Percentiles rank a stretch among this genome's conserved stretches.
Evolutionary conservation across 53 echinoderm and acorn worm species (phyloP).

Genomic region (Arbacia lixula): DNA sequence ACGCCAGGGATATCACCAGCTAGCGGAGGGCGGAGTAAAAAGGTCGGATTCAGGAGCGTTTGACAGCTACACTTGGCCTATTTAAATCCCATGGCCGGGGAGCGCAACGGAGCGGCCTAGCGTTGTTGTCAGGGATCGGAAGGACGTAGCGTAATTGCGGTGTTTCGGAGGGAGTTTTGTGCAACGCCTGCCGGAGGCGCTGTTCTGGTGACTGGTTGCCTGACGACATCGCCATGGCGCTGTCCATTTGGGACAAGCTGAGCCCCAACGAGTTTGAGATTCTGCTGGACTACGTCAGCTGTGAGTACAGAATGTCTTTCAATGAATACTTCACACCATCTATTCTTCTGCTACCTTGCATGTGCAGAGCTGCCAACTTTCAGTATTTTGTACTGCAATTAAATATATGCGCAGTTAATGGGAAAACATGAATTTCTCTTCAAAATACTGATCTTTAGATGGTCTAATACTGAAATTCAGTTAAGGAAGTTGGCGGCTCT

Average conservation of each 20-base stretch:
- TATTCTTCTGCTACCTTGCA: too few species aligned
- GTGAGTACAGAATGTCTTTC: conserved; percentile 86
- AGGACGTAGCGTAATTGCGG: conserved; percentile 15
- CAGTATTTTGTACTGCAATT: too few species aligned
- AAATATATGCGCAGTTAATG: too few species aligned
- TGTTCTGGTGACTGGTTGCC: neutral
- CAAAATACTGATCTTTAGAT: too few species aligned
- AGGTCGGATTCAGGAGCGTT: neutral
- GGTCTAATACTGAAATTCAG: too few species aligned
- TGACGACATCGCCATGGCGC: conserved; percentile 26
- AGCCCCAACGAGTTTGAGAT: conserved; percentile 89
- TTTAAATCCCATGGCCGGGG: neutral
- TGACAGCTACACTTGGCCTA: neutral
- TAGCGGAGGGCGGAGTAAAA: too few species aligned
- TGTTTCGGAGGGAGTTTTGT: conserved; percentile 16
- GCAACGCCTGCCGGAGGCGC: neutral
- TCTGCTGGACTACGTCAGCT: conserved; percentile 83
- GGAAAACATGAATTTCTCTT: too few species aligned
- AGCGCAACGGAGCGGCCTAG: conserved; percentile 6
- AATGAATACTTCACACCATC: too few species aligned
- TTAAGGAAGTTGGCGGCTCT: too few species aligned
- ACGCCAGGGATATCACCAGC: too few species aligned
- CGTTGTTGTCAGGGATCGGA: neutral
- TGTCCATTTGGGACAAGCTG: conserved; percentile 79
- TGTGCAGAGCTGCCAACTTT: too few species aligned